A percentile compares a stretch with the other conserved stretches of the same genome.
Conservation (phyloP, 2,797 vertebrate genomes). For the Muscicapa striata region DNA sequence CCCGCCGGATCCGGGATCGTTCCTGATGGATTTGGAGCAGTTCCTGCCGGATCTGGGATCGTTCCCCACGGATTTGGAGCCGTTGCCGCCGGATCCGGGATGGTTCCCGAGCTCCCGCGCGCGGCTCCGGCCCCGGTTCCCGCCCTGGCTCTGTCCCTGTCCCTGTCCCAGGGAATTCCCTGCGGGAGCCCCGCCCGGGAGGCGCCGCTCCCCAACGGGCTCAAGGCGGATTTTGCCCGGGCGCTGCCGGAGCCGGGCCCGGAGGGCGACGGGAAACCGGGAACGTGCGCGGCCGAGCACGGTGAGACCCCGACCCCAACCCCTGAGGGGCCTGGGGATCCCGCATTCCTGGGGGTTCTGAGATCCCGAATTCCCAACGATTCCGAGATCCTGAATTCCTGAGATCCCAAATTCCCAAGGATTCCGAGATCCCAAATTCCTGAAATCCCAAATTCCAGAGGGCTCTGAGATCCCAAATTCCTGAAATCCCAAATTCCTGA, state of each 20-base stretch:
- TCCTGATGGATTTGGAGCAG: too few species aligned
- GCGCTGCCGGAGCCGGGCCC: not conserved
- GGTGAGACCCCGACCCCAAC: not conserved
- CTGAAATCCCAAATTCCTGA: too few species aligned
- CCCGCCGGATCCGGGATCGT: too few species aligned
- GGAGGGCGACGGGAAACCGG: not conserved
- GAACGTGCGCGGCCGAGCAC: not conserved
- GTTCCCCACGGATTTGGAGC: too few species aligned
- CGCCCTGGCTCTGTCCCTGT: not conserved
- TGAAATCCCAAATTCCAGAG: accelerated
- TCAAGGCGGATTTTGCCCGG: not conserved
- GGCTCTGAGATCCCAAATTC: not conserved
- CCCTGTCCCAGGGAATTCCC: not conserved
- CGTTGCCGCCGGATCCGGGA: too few species aligned
- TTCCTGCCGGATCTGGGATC: too few species aligned
- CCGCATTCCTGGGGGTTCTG: not conserved
- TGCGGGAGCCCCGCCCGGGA: not conserved
- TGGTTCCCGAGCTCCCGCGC: too few species aligned
- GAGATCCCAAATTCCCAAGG: not conserved
- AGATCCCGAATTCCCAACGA: too few species aligned
- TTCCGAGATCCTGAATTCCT: too few species aligned
- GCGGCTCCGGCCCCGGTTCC: not conserved
- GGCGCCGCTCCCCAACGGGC: not conserved
- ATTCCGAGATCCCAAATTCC: too few species aligned
- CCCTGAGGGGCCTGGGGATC: too few species aligned